Percentiles rank a stretch among this genome's conserved stretches.
phyloP scores from a whole-genome alignment of 2,113 vertebrate genomes.

The Nyctereutes procyonoides region DNA sequence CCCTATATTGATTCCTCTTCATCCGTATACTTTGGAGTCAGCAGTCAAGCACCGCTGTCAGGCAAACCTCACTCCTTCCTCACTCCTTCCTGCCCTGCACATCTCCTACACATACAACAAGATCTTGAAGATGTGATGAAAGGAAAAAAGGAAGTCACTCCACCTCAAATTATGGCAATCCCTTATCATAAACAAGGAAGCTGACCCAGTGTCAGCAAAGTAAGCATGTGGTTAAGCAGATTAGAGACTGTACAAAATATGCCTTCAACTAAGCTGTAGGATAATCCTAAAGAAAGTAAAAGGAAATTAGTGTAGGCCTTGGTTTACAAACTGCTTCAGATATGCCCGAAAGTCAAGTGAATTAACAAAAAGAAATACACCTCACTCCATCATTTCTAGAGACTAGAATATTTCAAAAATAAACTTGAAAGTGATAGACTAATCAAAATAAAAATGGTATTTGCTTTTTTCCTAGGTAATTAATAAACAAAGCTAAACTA shows the following conservation, averaged over 20 bases:
- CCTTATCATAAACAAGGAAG: neutral
- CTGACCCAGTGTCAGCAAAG: neutral
- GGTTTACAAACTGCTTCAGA: neutral
- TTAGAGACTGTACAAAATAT: rapidly evolving
- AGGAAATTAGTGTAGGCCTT: neutral
- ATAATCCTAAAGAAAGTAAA: neutral
- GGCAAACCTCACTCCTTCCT: neutral
- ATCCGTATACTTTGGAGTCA: neutral
- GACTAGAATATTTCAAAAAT: neutral
- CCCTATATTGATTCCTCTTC: neutral
- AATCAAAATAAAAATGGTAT: neutral
- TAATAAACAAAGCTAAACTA: neutral
- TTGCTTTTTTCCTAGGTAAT: neutral
- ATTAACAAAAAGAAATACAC: neutral
- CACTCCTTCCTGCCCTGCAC: neutral
- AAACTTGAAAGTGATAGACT: neutral
- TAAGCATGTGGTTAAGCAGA: neutral
- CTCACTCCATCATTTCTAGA: neutral
- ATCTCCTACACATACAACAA: neutral
- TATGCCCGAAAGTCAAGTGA: neutral
- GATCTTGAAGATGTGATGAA: neutral
- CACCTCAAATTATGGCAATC: neutral
- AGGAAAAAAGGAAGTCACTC: neutral
- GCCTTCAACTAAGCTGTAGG: neutral
- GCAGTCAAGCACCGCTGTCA: neutral